Percentiles rank a stretch among this genome's conserved stretches.
Conservation (phyloP, 2,888 invertebrate genomes). For the Drosophila bunnanda region DNA sequence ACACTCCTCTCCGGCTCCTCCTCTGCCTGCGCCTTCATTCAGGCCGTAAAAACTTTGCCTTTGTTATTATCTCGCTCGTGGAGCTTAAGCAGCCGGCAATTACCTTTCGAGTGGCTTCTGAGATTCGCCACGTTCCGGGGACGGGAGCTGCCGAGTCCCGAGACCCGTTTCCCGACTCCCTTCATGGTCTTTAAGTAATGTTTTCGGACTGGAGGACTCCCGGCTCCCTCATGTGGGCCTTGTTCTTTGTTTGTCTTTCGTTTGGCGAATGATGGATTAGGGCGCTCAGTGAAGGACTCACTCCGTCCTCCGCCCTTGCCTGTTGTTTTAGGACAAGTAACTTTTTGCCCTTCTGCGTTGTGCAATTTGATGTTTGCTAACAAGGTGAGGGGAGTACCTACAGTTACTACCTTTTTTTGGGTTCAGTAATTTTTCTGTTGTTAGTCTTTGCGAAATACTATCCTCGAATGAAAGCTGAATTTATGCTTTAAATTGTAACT, state of each 20-base stretch:
- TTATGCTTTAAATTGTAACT: background rate
- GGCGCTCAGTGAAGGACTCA: constrained; percentile 28
- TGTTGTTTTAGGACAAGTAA: constrained; percentile 49
- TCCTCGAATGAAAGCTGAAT: background rate
- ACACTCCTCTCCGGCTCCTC: background rate
- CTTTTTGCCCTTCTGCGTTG: constrained; percentile 29
- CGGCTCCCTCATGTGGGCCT: constrained; percentile 29
- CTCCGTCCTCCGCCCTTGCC: background rate
- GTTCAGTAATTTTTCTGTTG: background rate
- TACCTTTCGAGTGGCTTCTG: constrained; percentile 76
- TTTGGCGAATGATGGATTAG: constrained; percentile 48
- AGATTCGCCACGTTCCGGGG: constrained; percentile 57
- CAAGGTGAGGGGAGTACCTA: background rate
- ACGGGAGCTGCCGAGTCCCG: background rate
- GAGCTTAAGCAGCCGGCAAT: constrained; percentile 73
- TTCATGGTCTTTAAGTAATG: constrained; percentile 46
- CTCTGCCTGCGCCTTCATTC: background rate
- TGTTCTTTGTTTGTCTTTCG: constrained; percentile 36
- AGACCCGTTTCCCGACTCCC: constrained; percentile 14
- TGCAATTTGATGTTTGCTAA: constrained; percentile 1
- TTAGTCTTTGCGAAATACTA: background rate
- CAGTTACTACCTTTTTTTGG: background rate
- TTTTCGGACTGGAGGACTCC: constrained; percentile 15
- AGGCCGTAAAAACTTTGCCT: constrained; percentile 66
- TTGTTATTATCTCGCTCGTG: constrained; percentile 72